Base-by-base conservation (phyloP, 2,797 vertebrate genomes). In the Onychomys torridus region DNA sequence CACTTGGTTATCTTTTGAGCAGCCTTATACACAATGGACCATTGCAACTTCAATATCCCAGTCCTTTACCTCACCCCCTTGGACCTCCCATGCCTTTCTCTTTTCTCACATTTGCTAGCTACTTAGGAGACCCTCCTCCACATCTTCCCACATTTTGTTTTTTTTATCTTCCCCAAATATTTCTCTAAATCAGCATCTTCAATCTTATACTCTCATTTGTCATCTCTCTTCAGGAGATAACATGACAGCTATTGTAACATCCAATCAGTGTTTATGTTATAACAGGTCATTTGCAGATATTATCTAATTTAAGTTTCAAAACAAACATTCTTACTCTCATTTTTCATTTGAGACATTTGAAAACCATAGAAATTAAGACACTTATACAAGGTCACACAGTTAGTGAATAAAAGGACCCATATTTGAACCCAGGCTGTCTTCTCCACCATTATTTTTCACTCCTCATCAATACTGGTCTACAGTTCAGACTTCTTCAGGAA, bases 221-320 rank as follows among this genome's bases (percentile, higher is more conserved):
- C 82, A 61, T 89, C 6, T 79, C 9, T 71, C 61, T 43, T 90
- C 71, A 65, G 59, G 91, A 91, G 9, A 89, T 65, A 91, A 81
- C 34, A 86, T 71, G 17, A 93, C 76, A 94, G 40, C 19, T 57
- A 91, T 69, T 14, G 0, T 81, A 59, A 76, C 8, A 65, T 69
- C 40, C 82, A 75, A 84, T 73, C 32, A 57, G 12, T 73, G 21
- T 37, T 67, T 85, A 32, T 19, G 32, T 27, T 95, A 17, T 23
- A 9, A 71, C 55, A 43, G 17, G 16, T 81, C 73, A 29, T 75
- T 67, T 79, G 49, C 23, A 43, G 75, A 61, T 85, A 40, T 37
- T 86, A 76, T 43, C 13, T 75, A 32, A 77, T 67, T 90, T 89
- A 73, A 78, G 63, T 95, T 93, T 81, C 59, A 93, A 71, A 89